Conservation (phyloP, 2,113 vertebrate species). For the Mus pahari region DNA sequence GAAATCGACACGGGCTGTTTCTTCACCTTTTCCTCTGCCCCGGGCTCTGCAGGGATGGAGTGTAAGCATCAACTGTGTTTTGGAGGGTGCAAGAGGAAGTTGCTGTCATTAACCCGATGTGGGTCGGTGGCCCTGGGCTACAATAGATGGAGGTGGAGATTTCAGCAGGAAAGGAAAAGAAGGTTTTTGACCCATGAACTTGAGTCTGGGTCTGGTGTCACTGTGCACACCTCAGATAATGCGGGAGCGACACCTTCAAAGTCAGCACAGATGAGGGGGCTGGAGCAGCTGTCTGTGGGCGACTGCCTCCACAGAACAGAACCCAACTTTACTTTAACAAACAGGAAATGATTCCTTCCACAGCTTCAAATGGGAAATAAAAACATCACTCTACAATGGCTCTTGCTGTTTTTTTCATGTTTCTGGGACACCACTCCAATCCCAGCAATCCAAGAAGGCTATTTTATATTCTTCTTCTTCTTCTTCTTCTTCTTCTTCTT, state of each 20-base stretch:
- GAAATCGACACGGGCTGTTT: conserved; percentile 84
- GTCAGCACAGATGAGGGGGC: conserved; percentile 21
- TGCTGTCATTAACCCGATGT: conserved; percentile 83
- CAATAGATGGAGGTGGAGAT: conserved; percentile 74
- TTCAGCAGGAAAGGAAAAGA: conserved; percentile 72
- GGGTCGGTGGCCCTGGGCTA: conserved; percentile 75
- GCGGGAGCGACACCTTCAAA: background rate
- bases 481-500: no score
- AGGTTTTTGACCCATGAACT: conserved; percentile 54
- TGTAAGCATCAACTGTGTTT: conserved; percentile 85
- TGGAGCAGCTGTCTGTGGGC: background rate
- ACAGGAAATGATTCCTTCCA: conserved; percentile 66
- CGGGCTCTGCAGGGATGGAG: conserved; percentile 81
- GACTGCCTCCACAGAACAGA: background rate
- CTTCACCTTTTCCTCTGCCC: conserved; percentile 87
- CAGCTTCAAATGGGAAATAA: conserved; percentile 54
- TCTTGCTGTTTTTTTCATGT: background rate
- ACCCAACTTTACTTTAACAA: conserved; percentile 43
- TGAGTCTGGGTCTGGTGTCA: background rate
- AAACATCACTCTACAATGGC: background rate
- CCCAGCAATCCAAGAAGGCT: background rate
- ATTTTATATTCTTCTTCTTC: background rate
- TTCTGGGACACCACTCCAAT: background rate
- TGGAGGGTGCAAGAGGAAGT: conserved; percentile 86
- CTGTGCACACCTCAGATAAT: background rate